A percentile compares a stretch with the other conserved stretches of the same genome.
phyloP scores from a whole-genome alignment of 2,113 vertebrate genomes.

The Dolichotis patagonum region DNA sequence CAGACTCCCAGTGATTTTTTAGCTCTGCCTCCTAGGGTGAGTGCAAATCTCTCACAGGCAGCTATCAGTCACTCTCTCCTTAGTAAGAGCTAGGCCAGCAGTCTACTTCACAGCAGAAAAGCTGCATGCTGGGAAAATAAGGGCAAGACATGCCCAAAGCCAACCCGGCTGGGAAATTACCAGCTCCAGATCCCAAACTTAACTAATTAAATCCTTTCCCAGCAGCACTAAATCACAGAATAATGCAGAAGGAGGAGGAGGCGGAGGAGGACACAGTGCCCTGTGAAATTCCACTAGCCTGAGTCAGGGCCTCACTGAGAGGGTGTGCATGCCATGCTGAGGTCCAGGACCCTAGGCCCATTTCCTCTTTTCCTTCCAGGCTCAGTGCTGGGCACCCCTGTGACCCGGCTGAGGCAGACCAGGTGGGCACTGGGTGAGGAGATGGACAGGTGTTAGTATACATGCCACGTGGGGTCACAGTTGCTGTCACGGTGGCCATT shows the following conservation, averaged over 20 bases:
- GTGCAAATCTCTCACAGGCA: fast-evolving
- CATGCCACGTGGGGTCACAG: too few species aligned
- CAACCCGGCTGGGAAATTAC: not conserved
- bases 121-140: not conserved
- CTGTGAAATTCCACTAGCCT: conserved; percentile 70
- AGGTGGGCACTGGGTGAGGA: too few species aligned
- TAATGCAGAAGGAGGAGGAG: not conserved
- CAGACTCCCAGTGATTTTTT: fast-evolving
- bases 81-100: conserved; percentile 21
- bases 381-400: too few species aligned
- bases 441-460: too few species aligned
- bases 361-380: too few species aligned
- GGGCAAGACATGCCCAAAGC: fast-evolving
- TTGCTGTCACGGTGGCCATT: too few species aligned
- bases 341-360: not conserved
- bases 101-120: not conserved
- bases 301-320: fast-evolving
- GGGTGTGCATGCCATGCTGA: not conserved
- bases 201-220: not conserved
- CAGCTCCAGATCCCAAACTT: not conserved
- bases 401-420: too few species aligned
- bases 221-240: not conserved
- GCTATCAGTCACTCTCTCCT: not conserved
- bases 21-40: not conserved
- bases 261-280: not conserved